Evolutionary conservation across 2,797 vertebrate species (phyloP), one percentile per base, ranked within the genome.

Genomic region (Chromis chromis): DNA sequence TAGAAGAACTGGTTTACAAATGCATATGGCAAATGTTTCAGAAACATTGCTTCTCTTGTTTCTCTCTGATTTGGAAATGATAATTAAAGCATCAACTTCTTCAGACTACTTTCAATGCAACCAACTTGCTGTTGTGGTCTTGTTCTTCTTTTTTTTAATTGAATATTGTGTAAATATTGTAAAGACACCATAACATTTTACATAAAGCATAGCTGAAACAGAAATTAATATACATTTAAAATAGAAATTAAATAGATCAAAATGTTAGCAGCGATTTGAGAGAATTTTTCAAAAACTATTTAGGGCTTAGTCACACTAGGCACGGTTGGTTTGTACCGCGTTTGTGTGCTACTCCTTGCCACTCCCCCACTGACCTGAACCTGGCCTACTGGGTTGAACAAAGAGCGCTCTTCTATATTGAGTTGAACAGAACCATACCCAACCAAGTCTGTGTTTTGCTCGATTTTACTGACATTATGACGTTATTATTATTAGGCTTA

Each of bases 21-120:
- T 60, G 31, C 40, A 39, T 22, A 22, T 40, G 12, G 55, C 58
- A 53, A 75, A 50, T 13, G 16, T 24, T 48, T 57, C 8, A 53
- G 21, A 19, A 36, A 36, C 21, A n/a, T 46, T 42, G 13, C 21
- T 66, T 40, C 17, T 64, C 25, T 50, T 31, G 14, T 48, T 24
- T 31, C 1, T 58, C 14, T 67, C 4, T 60, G 14, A 33, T 44
- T 70, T 63, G 36, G 8, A 19, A 61, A 36, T n/a, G 31, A 33
- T 61, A 61, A 40, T 55, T 62, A 25, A 50, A 17, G 8, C 19
- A 25, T 36, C 2, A 12, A 39, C 25, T 42, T 71, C 55, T 24
- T n/a, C 13, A 58, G 22, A 52, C 12, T 36, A 42, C 24, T 12
- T n/a, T 33, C 55, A 72, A 14, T 59, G 46, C 31, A 31, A 31